A percentile compares a stretch with the other conserved stretches of the same genome.
These are phyloP conservation scores for Schizopygopsis pylzovi DNA, from an alignment of 2,797 vertebrate species.

Conservation along the genomic window DNA sequence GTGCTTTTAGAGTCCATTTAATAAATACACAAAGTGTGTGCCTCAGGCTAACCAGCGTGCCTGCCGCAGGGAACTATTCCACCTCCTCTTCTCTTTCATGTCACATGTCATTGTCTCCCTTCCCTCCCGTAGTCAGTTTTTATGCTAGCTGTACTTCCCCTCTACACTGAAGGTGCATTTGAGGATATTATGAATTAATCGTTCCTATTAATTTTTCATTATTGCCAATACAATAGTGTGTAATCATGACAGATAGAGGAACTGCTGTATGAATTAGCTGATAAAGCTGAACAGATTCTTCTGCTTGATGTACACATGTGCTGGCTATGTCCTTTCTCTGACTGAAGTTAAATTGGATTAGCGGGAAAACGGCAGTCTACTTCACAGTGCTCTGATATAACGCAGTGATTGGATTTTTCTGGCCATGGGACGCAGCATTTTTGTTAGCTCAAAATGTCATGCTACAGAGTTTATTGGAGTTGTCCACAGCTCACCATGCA, in stretches of 20 bases:
- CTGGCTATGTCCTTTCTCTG: slow-evolving; percentile 6
- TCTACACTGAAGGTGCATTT: slow-evolving; percentile 66
- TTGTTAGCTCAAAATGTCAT: slow-evolving; percentile 37
- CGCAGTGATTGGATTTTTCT: slow-evolving; percentile 34
- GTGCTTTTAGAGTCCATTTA: slow-evolving; percentile 74
- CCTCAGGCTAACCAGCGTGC: slow-evolving; percentile 65
- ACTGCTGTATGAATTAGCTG: slow-evolving; percentile 54
- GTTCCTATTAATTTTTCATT: slow-evolving; percentile 70
- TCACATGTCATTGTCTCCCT: slow-evolving; percentile 27
- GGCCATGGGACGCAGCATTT: slow-evolving; percentile 28
- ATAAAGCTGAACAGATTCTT: slow-evolving; percentile 44
- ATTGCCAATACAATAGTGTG: slow-evolving; percentile 60
- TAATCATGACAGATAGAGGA: slow-evolving; percentile 50
- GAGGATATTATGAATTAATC: slow-evolving; percentile 67
- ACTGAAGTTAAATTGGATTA: slow-evolving; percentile 34
- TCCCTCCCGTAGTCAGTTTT: slow-evolving; percentile 23
- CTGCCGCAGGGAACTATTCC: slow-evolving; percentile 51
- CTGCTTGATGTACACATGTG: neutral
- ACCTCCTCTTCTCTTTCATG: slow-evolving; percentile 46
- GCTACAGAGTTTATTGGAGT: slow-evolving; percentile 31
- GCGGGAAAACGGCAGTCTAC: slow-evolving; percentile 44
- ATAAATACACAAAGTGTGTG: slow-evolving; percentile 69
- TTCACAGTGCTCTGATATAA: slow-evolving; percentile 24
- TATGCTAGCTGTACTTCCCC: slow-evolving; percentile 29
- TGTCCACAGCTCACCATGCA: slow-evolving; percentile 12